phyloP scores from a whole-genome alignment of 1,140 invertebrate species.

The Cepaea nemoralis region DNA sequence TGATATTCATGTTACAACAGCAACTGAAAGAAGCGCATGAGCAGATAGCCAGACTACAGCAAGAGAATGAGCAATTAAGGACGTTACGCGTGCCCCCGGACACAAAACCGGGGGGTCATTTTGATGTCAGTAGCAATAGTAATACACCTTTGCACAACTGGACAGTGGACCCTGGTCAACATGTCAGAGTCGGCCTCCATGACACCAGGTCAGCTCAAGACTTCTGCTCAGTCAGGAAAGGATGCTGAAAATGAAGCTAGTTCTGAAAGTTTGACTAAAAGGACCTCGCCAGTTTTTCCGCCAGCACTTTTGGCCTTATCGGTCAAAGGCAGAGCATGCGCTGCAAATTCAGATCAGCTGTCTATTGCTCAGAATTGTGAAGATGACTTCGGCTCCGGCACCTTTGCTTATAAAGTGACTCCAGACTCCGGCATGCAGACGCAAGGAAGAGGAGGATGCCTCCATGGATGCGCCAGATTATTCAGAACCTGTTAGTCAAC shows the following conservation, averaged over 20 bases:
- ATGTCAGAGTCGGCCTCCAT: slow-evolving; percentile 1
- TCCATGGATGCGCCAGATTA: slow-evolving; percentile 1
- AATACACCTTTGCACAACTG: slow-evolving; percentile 20
- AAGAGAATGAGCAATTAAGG: slow-evolving; percentile 58
- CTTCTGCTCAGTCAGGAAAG: neutral
- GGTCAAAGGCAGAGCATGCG: slow-evolving; percentile 21
- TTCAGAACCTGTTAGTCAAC: neutral
- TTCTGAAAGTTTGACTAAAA: neutral
- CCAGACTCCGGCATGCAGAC: slow-evolving; percentile 36
- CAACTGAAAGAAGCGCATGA: slow-evolving; percentile 78
- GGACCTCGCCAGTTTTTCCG: neutral
- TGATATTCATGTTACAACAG: slow-evolving; percentile 93
- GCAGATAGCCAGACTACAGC: slow-evolving; percentile 57
- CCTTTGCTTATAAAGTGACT: slow-evolving; percentile 30
- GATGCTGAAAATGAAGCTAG: neutral
- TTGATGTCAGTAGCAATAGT: neutral
- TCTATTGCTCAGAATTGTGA: slow-evolving; percentile 12
- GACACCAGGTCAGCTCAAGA: neutral
- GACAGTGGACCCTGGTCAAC: slow-evolving; percentile 2
- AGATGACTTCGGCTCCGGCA: slow-evolving; percentile 1
- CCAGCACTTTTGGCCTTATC: neutral
- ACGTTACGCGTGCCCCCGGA: slow-evolving; percentile 37
- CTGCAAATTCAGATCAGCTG: neutral
- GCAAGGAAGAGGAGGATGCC: slow-evolving; percentile 27
- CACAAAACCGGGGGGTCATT: slow-evolving; percentile 24